Conservation (phyloP, 2,888 invertebrate species). For the Elegia similella region DNA sequence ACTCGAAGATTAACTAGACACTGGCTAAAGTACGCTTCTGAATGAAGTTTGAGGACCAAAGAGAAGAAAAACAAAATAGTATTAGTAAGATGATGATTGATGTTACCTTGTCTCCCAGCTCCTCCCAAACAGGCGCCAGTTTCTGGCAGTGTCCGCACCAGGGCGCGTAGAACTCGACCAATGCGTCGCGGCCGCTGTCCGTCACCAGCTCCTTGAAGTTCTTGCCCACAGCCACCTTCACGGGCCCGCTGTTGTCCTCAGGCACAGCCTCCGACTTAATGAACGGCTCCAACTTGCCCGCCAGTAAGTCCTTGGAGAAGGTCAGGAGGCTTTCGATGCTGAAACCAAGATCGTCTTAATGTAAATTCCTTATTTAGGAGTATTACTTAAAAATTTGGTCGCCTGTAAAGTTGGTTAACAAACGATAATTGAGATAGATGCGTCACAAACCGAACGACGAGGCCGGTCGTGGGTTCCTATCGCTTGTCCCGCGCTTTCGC, state of each 20-base stretch:
- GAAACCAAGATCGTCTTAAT: conserved; percentile 30
- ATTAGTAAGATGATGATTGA: no score
- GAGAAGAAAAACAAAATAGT: no score
- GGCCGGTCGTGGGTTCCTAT: no score
- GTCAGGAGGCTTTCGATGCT: conserved; percentile 91
- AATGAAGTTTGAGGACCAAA: no score
- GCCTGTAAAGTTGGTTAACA: no score
- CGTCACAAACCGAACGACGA: no score
- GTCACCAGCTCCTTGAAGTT: conserved; percentile 97
- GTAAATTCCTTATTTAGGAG: no score
- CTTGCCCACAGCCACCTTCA: conserved; percentile 96
- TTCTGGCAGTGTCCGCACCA: conserved; percentile 99
- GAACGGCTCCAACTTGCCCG: conserved; percentile 92
- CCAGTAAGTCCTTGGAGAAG: conserved; percentile 92
- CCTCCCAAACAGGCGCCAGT: conserved; percentile 95
- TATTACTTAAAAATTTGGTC: no score
- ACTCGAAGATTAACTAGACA: no score
- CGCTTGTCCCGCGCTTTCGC: no score
- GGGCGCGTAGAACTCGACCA: conserved; percentile 99
- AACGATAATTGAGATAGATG: no score
- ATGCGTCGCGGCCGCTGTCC: conserved; percentile 94
- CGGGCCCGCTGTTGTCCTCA: conserved; percentile 89
- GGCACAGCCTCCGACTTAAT: conserved; percentile 97
- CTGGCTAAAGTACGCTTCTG: no score
- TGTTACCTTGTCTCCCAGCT: conserved; percentile 91